Evolutionary conservation across 2,113 vertebrate genomes (phyloP), one percentile per base, ranked within the genome.

Genomic region (Orycteropus afer): DNA sequence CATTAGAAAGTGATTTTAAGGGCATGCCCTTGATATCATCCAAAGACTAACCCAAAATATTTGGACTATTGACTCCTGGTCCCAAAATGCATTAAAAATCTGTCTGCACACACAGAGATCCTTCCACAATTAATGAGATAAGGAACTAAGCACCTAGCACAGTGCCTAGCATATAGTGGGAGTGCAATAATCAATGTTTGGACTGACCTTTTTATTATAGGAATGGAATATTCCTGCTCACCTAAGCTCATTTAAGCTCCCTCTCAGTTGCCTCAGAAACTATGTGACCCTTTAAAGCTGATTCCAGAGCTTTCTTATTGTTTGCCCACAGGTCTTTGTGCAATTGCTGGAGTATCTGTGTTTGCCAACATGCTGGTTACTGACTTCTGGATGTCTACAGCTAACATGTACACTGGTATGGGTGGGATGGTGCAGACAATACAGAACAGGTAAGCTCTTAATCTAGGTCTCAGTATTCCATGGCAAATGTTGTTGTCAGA

Each of bases 291-390:
- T 87, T 90, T 47, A 40, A 74, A 79, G 34, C n/a, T 90, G 8
- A 87, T 20, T 59, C 82, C 7, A 6, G 45, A 61, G 22, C 27
- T 45, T 79, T 89, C 42, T 59, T 89, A 15, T 88, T 95, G 29
- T 96, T 90, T 93, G 45, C 51, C 63, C 91, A 17, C 89, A 99
- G 99, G 99, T 59, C 94, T 99, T 22, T 99, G 99, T 95, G 98
- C 98, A 49, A 99, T 99, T 34, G 98, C 99, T 2, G 99, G 99
- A 1, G 99, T 99, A 84, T 99, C 99, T 0, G 98, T 99, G 92
- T 99, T 99, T 95, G 99, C 99, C 84, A 99, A 99, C 98, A 98
- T 99, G 98, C 98, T 99, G 71, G 99, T 99, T 89, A 99, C 99
- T 90, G 99, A 99, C 96, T 99, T 99, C 97, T 99, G 98, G 96